A percentile compares a stretch with the other conserved stretches of the same genome.
These are phyloP conservation scores for Ophioninae sp. DNA, from an alignment of 2,888 invertebrate species.

Conservation along the genomic window DNA sequence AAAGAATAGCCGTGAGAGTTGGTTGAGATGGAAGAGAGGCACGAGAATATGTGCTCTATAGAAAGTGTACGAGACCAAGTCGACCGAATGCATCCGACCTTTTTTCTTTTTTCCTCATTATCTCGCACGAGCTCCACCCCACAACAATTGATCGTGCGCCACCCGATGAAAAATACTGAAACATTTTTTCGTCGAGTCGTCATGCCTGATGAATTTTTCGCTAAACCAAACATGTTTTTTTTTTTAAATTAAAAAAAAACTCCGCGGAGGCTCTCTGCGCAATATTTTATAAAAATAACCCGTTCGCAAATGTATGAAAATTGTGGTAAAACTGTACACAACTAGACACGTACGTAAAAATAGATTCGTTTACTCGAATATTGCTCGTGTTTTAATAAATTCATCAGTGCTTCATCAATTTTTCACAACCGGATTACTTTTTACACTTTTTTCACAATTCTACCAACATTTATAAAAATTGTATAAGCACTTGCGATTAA, in stretches of 20 bases:
- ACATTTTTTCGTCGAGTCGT: conserved; percentile 39
- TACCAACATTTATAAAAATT: neutral
- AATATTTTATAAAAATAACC: neutral
- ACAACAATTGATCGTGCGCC: conserved; percentile 43
- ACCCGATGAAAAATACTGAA: conserved; percentile 19
- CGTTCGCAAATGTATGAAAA: neutral
- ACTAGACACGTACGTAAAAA: neutral
- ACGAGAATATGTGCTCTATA: conserved; percentile 16
- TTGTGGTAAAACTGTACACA: neutral
- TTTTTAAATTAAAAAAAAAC: neutral
- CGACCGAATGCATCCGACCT: conserved; percentile 26
- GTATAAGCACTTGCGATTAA: neutral
- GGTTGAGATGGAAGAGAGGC: neutral
- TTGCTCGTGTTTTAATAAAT: neutral
- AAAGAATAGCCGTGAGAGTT: conserved; percentile 11
- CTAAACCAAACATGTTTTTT: neutral
- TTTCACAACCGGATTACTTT: neutral
- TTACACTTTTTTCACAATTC: neutral
- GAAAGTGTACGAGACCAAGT: conserved; percentile 41
- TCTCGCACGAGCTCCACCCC: conserved; percentile 29
- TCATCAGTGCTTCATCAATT: neutral
- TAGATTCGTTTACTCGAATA: no score
- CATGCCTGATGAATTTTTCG: neutral
- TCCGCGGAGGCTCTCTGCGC: neutral
- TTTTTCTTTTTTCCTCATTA: conserved; percentile 45